Evolutionary conservation across 1,140 invertebrate genomes (phyloP), one percentile per base, ranked within the genome.

Genomic region (Helicoverpa armigera): DNA sequence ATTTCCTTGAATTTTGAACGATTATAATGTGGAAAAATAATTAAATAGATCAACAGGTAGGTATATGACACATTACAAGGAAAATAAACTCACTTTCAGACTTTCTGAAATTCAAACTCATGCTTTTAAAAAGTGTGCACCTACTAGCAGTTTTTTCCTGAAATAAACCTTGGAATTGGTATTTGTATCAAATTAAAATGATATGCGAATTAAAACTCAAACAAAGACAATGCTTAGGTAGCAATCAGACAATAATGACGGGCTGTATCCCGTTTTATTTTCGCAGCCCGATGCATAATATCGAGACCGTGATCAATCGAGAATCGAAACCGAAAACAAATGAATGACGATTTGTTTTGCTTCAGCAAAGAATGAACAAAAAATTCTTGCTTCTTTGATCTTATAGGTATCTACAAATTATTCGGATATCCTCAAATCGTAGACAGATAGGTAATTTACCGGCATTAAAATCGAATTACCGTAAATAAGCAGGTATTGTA

Each of bases 211-310:
- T 67, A 14, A 54, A 70, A 70, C 1, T 31, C 23, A 53, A 72
- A 72, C 50, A 53, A 72, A 72, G 50, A 50, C 23, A 31, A 10
- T 29, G 13, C 65, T 69, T 70, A 70, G 50, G 50, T 70, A 72
- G 69, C 69, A 54, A 70, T 72, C 69, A 54, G 23, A 72, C 23
- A 7, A n/a, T 54, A 54, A 54, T 72, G 5, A 72, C n/a, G 50
- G 18, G 12, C 2, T 31, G 14, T 72, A n/a, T n/a, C 35, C 35
- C 35, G 23, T 54, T 72, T 72, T 31, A 72, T 51, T 72, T 72
- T 43, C 3, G 13, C 14, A 65, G n/a, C 50, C 23, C 7, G 5
- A 72, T 72, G 65, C 31, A 72, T 10, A 12, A 53, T 53, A 54
- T 4, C 60, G 13, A 29, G 35, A 53, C 50, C 35, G 23, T 12